These are phyloP conservation scores for Tor tambroides DNA, from an alignment of 2,113 vertebrate genomes.

Conservation along the genomic window DNA sequence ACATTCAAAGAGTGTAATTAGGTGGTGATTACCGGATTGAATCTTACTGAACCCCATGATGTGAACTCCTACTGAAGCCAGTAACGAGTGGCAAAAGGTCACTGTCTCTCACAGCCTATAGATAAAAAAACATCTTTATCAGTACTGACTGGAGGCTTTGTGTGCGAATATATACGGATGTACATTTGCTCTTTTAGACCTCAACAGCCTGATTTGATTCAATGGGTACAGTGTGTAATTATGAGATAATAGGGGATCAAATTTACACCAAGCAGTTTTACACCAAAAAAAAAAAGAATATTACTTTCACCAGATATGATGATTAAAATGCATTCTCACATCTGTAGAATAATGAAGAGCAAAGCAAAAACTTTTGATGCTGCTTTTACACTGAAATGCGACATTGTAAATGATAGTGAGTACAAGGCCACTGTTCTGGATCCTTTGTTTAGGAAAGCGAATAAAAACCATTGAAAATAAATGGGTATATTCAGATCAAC, in stretches of 20 bases:
- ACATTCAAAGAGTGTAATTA: constrained; percentile 17
- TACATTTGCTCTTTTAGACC: neutral
- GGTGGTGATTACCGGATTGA: constrained; percentile 24
- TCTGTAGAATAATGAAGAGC: neutral
- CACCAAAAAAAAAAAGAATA: neutral
- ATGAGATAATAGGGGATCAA: neutral
- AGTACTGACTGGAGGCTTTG: neutral
- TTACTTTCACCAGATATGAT: neutral
- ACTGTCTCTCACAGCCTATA: constrained; percentile 19
- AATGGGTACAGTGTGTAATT: neutral
- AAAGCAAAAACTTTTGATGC: neutral
- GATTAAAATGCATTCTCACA: neutral
- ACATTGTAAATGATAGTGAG: neutral
- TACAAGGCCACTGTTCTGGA: neutral
- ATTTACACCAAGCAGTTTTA: neutral
- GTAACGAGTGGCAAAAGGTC: constrained; percentile 34
- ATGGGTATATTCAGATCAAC: neutral
- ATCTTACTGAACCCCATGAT: constrained; percentile 42
- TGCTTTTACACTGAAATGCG: neutral
- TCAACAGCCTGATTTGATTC: neutral
- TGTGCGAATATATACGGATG: neutral
- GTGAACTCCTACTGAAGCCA: constrained; percentile 30
- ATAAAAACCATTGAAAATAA: neutral
- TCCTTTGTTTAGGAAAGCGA: neutral
- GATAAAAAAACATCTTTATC: constrained; percentile 31